Conservation (phyloP, 2,797 vertebrate species). For the Ciconia nigra region DNA sequence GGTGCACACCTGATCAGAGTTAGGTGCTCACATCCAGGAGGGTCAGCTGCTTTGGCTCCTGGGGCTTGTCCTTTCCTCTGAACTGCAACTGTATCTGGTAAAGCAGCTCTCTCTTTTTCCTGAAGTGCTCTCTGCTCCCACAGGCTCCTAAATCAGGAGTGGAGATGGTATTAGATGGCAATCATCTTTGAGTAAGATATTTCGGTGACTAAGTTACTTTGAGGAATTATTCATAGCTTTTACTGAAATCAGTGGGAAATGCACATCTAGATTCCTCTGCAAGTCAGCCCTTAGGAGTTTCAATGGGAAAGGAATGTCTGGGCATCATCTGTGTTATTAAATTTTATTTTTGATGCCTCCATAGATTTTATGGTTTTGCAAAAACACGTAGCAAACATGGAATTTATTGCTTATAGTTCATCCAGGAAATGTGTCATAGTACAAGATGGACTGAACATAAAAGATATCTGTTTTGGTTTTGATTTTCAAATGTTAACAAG, state of each 20-base stretch:
- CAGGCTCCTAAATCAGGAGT: not conserved
- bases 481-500: constrained; percentile 17
- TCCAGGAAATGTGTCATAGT: constrained; percentile 17
- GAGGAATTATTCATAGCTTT: constrained; percentile 24
- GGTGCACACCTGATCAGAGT: not conserved
- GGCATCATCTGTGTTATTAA: constrained; percentile 15
- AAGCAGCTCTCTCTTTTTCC: not conserved
- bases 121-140: not conserved
- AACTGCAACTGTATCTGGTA: not conserved
- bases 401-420: constrained; percentile 7
- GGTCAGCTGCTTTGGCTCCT: not conserved
- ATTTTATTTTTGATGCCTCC: constrained; percentile 19
- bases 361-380: constrained; percentile 22
- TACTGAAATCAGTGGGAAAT: not conserved
- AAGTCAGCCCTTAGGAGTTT: not conserved
- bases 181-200: not conserved
- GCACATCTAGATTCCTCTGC: not conserved
- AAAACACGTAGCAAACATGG: not conserved
- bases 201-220: not conserved
- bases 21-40: not conserved
- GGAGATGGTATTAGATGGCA: not conserved
- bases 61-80: not conserved
- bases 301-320: not conserved
- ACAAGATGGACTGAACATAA: constrained; percentile 17
- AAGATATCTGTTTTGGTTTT: not conserved